Percentiles rank a stretch among this genome's conserved stretches.
Conservation (phyloP, 2,113 vertebrate species). For the Xenopus laevis region DNA sequence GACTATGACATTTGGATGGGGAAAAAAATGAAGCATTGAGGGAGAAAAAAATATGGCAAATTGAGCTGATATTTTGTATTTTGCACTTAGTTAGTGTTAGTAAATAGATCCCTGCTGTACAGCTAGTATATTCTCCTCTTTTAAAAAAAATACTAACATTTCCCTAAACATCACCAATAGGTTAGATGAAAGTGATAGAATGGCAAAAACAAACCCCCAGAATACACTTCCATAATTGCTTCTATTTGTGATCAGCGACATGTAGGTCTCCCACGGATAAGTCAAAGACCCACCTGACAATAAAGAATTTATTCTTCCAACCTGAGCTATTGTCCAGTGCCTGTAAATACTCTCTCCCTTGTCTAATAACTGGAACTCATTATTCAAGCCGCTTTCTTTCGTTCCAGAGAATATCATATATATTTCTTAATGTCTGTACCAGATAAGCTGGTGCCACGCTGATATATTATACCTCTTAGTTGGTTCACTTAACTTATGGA, state of each 20-base stretch:
- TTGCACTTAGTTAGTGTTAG: too few species aligned
- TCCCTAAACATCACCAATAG: too few species aligned
- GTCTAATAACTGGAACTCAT: slow-evolving; percentile 11
- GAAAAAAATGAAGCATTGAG: too few species aligned
- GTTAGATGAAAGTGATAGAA: neutral
- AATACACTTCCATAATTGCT: slow-evolving; percentile 12
- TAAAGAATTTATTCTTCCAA: neutral
- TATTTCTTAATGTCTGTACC: neutral
- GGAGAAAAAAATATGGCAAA: too few species aligned
- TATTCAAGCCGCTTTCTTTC: slow-evolving; percentile 4
- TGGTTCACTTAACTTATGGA: slow-evolving; percentile 2
- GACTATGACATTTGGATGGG: too few species aligned
- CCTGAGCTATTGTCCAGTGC: slow-evolving; percentile 5
- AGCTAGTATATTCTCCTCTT: too few species aligned
- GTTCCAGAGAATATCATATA: neutral
- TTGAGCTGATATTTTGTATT: too few species aligned
- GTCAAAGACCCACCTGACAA: slow-evolving; percentile 21
- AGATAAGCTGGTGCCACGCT: neutral
- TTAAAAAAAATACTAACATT: too few species aligned
- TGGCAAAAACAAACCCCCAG: neutral
- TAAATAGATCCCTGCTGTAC: too few species aligned
- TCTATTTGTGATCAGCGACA: slow-evolving; percentile 16
- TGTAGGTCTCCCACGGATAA: slow-evolving; percentile 12
- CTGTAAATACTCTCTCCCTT: slow-evolving; percentile 9
- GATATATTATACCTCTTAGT: neutral